Percentiles rank a stretch among this genome's conserved stretches.
Conservation (phyloP, 2,113 vertebrate species). For the Prochilodus magdalenae region DNA sequence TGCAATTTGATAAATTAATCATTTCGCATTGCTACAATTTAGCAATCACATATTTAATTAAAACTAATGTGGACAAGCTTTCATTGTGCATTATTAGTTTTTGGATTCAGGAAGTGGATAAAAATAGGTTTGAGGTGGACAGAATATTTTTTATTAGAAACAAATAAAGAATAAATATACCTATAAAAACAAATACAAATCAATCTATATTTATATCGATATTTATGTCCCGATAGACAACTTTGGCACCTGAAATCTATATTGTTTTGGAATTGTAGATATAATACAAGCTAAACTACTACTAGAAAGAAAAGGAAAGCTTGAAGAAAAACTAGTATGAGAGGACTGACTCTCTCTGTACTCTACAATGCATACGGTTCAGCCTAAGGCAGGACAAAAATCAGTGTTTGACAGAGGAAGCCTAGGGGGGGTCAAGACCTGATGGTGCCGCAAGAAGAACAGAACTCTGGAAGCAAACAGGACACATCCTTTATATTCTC, state of each 20-base stretch:
- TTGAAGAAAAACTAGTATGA: not conserved
- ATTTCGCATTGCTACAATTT: too few species aligned
- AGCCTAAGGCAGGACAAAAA: not conserved
- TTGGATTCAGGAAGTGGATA: too few species aligned
- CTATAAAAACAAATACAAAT: too few species aligned
- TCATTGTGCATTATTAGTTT: too few species aligned
- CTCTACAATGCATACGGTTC: not conserved
- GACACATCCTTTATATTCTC: constrained; percentile 71
- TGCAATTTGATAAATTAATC: too few species aligned
- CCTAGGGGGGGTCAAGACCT: constrained; percentile 31
- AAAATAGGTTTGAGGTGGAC: too few species aligned
- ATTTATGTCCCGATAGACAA: not conserved
- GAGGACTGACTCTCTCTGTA: not conserved
- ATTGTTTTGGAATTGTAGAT: not conserved
- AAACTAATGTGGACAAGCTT: too few species aligned
- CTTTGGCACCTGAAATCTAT: not conserved
- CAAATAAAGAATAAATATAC: too few species aligned
- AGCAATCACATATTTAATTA: too few species aligned
- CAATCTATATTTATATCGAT: not conserved
- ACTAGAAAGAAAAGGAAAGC: not conserved
- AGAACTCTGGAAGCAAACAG: constrained; percentile 53
- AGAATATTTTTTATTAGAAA: too few species aligned
- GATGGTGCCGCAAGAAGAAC: constrained; percentile 52
- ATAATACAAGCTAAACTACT: not conserved
- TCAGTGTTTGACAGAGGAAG: not conserved